phyloP scores from a whole-genome alignment of 2,797 vertebrate species.

The Smutsia temminckii region DNA sequence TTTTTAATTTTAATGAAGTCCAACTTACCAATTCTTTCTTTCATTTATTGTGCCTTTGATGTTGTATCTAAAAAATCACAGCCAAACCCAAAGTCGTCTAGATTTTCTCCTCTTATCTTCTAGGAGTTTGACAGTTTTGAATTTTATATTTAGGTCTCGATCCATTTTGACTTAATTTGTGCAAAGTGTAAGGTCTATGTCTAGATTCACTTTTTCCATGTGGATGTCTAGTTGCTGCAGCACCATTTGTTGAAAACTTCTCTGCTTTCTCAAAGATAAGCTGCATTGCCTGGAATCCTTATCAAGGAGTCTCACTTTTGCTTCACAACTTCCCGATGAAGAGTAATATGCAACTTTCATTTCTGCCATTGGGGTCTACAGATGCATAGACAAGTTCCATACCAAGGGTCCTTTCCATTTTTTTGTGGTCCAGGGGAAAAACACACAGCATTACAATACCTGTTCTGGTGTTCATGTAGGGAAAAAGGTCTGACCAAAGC shows the following conservation, averaged over 20 bases:
- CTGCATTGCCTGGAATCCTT: neutral
- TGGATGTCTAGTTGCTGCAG: neutral
- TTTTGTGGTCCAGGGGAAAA: neutral
- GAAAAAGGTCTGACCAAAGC: neutral
- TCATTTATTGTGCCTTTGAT: neutral
- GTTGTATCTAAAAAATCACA: neutral
- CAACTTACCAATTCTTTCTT: neutral
- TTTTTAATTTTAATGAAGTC: neutral
- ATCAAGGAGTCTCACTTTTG: neutral
- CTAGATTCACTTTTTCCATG: neutral
- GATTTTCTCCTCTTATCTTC: neutral
- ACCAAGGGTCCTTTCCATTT: neutral
- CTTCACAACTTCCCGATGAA: neutral
- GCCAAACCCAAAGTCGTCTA: neutral
- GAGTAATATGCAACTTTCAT: neutral
- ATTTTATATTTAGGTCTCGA: neutral
- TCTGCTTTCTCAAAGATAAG: constrained; percentile 4
- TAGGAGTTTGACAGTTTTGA: neutral
- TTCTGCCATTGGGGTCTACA: neutral
- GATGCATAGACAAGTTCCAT: neutral
- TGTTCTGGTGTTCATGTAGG: neutral
- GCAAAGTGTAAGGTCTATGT: neutral
- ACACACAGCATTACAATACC: neutral
- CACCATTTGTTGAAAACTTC: neutral
- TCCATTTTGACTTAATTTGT: constrained; percentile 51